phyloP scores from a whole-genome alignment of 2,113 vertebrate genomes.

The Anhinga rufa region DNA sequence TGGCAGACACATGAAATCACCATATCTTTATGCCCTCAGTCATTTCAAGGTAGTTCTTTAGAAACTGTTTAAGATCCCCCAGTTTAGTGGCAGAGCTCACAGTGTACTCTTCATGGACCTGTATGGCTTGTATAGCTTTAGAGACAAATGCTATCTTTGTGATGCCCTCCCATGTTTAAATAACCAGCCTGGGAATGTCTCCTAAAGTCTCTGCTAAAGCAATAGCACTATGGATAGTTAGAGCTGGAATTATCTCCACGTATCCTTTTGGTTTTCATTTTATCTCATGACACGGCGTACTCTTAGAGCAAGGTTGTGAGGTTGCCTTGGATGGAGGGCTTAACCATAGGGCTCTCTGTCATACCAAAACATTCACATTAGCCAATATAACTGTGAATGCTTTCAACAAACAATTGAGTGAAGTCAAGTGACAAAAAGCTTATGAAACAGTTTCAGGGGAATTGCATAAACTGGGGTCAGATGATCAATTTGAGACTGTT shows the following conservation, averaged over 20 bases:
- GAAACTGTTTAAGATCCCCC: not conserved
- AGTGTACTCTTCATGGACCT: not conserved
- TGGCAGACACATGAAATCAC: not conserved
- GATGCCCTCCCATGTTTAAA: not conserved
- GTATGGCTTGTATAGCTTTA: not conserved
- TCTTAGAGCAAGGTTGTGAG: not conserved
- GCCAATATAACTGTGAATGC: not conserved
- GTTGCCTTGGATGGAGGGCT: constrained; percentile 30
- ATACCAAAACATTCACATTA: not conserved
- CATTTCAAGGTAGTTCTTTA: not conserved
- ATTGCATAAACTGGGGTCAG: constrained; percentile 50
- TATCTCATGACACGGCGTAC: not conserved
- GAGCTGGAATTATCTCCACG: accelerated
- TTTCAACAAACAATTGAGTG: constrained; percentile 22
- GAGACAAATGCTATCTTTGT: not conserved
- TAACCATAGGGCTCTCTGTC: not conserved
- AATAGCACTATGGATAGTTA: not conserved
- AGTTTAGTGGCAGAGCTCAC: not conserved
- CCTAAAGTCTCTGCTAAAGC: not conserved
- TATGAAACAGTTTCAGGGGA: not conserved
- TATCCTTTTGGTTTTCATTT: not conserved
- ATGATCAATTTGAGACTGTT: constrained; percentile 9
- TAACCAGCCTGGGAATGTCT: not conserved
- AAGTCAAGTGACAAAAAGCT: constrained; percentile 53
- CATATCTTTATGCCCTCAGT: not conserved